Base-by-base conservation (phyloP, 2,888 invertebrate species). In the Agrochola circellaris region DNA sequence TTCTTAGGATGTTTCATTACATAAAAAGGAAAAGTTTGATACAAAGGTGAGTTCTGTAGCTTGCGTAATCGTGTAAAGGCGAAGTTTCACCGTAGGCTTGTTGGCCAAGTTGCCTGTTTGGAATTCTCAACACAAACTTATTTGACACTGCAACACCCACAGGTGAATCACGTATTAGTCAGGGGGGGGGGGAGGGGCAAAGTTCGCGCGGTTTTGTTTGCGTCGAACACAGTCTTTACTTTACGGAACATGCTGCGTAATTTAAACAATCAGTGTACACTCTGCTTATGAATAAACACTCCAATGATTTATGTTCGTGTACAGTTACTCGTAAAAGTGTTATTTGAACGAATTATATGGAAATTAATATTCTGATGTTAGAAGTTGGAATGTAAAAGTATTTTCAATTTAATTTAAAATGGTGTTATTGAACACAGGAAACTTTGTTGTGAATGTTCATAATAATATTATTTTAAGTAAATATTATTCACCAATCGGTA, bases 141-240 rank as follows among this genome's bases (percentile, higher is more conserved):
- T 88, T 89, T 90, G 89, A 90, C 89, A 89, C 83, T 89, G 87
- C 85, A 87, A 84, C 79, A 81, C 80, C 79, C 76, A 88, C 85
- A 85, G 80, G 83, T 83, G 79, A 87, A 81, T 82, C 78, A 81
- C 79, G 82, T 81, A 84, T 85, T 68, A 83, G 67, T 54, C 60
- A 45, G 64, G 66, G 66, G 34, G 7, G 54, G 64, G 54, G 64
- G 68, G 26, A 17, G 58, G 61, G 58, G 56, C 9, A 13, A 76
- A 81, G 61, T 79, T 82, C 65, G 34, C 76, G 61, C 11, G 73
- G 58, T 77, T 75, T 76, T 81, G 75, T 81, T 77, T 76, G 71
- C 69, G n/a, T 74, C 62, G 73, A 78, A 77, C 74, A 85, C 34
- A 71, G 58, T 67, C 75, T 79, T 75, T 77, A 69, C 64, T 75